Evolutionary conservation across 2,888 invertebrate genomes (phyloP), one percentile per base, ranked within the genome.

Genomic region (Scelioninae gen. 1): DNA sequence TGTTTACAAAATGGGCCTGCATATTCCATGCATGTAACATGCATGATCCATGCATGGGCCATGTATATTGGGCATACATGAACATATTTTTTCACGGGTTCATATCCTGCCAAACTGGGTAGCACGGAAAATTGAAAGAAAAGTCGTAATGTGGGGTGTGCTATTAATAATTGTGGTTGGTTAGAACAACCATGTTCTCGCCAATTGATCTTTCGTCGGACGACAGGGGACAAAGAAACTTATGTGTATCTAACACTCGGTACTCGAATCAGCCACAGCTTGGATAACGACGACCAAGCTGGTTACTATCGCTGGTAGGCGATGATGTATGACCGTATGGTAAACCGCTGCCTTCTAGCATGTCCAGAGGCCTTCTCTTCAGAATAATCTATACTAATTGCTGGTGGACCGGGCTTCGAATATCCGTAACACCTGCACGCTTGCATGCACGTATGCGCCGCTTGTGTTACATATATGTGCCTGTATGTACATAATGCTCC

Each of bases 261-360:
- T 68, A 79, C 79, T 79, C 68, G 69, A 76, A 84, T 82, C 79
- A 72, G 78, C 84, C 82, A 34, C 71, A 78, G 77, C 65, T 80
- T 80, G 65, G 83, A 53, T 79, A 82, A 76, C 78, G 65, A 76
- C 63, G 74, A 62, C 60, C 71, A 77, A 81, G 79, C 84, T 76
- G 81, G 82, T 72, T 79, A 58, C 63, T 76, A n/a, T n/a, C n/a
- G n/a, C n/a, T n/a, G n/a, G n/a, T n/a, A n/a, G 49, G 72, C 89
- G 87, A 90, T 91, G 90, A 91, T 91, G 86, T 88, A 90, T 87
- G 90, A 86, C 83, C 86, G 86, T 85, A 88, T 83, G 90, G 90
- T 89, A 89, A 90, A 90, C 91, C 89, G 88, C 88, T 84, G 83
- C 77, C 85, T 83, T 86, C 86, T 86, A 87, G 85, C 85, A 66